These are phyloP conservation scores for Drosophila willistoni DNA, from an alignment of 1,140 invertebrate genomes.

Conservation along the genomic window DNA sequence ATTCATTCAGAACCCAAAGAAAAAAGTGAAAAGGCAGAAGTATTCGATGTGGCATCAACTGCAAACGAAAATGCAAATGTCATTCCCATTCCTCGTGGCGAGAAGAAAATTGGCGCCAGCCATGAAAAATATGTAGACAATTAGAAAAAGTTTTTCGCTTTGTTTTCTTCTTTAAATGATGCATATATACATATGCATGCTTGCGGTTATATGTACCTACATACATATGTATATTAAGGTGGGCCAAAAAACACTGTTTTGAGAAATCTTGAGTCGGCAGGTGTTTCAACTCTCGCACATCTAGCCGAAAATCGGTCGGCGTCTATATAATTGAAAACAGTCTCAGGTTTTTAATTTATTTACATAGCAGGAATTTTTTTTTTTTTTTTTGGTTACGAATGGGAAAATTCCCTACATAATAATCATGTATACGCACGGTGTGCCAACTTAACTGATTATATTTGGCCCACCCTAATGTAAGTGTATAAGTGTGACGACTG, in stretches of 20 bases:
- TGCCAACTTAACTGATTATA: no score
- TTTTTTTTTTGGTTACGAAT: no score
- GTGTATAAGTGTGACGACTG: constrained; percentile 14
- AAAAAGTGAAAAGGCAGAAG: constrained; percentile 6
- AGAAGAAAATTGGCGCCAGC: constrained; percentile 64
- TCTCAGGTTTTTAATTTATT: no score
- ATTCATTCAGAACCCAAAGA: constrained; percentile 25
- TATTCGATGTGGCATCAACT: constrained; percentile 10
- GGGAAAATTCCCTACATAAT: no score
- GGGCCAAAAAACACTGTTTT: no score
- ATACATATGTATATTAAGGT: constrained; percentile 4
- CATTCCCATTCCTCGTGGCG: constrained; percentile 14
- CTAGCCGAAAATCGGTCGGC: no score
- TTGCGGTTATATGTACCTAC: neutral
- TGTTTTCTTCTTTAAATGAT: constrained; percentile 34
- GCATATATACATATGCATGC: constrained; percentile 23
- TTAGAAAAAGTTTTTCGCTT: constrained; percentile 56
- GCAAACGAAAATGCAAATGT: constrained; percentile 15
- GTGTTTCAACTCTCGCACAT: no score
- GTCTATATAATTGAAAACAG: no score
- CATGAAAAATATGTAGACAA: constrained; percentile 63
- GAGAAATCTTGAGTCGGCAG: no score
- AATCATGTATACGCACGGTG: no score
- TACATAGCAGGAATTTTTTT: no score
- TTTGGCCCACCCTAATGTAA: no score